Evolutionary conservation across 1,140 invertebrate species (phyloP), one percentile per base, ranked within the genome.

Genomic region (Thalassaphorura encarpata): DNA sequence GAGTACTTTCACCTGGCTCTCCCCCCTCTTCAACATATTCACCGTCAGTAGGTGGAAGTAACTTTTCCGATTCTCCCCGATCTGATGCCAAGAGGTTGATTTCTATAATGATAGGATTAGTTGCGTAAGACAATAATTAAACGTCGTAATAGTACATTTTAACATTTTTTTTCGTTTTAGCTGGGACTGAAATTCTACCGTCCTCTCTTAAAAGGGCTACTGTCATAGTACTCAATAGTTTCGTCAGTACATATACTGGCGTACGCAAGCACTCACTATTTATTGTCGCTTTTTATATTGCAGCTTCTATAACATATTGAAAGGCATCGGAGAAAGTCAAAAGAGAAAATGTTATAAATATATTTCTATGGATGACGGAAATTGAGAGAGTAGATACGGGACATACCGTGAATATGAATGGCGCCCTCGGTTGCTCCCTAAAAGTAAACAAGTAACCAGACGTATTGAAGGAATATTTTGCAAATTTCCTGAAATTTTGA

Each of bases 321-420:
- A n/a, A n/a, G n/a, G n/a, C n/a, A n/a, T n/a, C n/a, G n/a, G n/a
- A n/a, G n/a, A n/a, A n/a, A n/a, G n/a, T n/a, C n/a, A n/a, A n/a
- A n/a, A n/a, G n/a, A n/a, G n/a, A n/a, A n/a, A n/a, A n/a, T n/a
- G n/a, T n/a, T n/a, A n/a, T n/a, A n/a, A n/a, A n/a, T n/a, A n/a
- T n/a, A n/a, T n/a, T n/a, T n/a, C n/a, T n/a, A n/a, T n/a, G 33
- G 33, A n/a, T 36, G n/a, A n/a, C 33, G 11, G 33, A n/a, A 36
- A 36, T 11, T n/a, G 33, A 23, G 6, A 21, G 18, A 43, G 27
- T n/a, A 39, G 11, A 39, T 33, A 29, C 31, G 23, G 48, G 27
- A 36, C 47, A 40, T 74, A 93, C 89, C 86, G 68, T 90, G 90
- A 40, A 94, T 76, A 60, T 85, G 78, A 67, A 94, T 90, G 60